A percentile compares a stretch with the other conserved stretches of the same genome.
Evolutionary conservation across 2,113 vertebrate genomes (phyloP).

Genomic region (Myocastor coypus): DNA sequence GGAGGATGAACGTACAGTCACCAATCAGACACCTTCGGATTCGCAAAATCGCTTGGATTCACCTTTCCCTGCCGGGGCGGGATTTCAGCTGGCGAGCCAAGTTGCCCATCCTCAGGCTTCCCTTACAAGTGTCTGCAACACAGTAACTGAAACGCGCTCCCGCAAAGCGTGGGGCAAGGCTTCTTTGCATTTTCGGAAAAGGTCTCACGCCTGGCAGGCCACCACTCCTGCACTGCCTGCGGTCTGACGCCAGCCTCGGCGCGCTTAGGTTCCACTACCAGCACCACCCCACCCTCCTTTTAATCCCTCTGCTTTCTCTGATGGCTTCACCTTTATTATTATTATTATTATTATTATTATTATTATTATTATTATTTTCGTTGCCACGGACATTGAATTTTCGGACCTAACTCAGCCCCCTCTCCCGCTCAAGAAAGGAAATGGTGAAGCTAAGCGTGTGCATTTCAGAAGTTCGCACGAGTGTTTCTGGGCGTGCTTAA

Average conservation of each 20-base stretch:
- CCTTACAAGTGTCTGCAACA: background rate
- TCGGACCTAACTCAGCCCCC: no score
- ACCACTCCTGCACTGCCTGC: background rate
- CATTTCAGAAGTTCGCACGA: background rate
- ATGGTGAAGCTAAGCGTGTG: fast-evolving
- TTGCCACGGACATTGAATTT: background rate
- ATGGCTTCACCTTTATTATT: background rate
- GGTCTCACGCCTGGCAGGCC: background rate
- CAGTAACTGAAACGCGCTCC: background rate
- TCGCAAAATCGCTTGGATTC: background rate
- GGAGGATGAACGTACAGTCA: conserved; percentile 3
- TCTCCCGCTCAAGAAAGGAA: background rate
- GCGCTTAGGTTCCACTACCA: no score
- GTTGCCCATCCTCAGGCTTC: background rate
- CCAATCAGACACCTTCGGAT: conserved; percentile 46
- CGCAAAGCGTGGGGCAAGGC: fast-evolving
- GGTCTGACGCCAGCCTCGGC: background rate
- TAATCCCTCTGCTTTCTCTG: background rate
- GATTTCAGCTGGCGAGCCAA: background rate
- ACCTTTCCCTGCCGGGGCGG: background rate
- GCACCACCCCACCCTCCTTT: background rate
- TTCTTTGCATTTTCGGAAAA: background rate
- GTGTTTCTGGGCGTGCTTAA: background rate
- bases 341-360: no score
- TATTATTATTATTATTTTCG: no score